phyloP scores from a whole-genome alignment of 2,797 vertebrate species.

The Mareca penelope region DNA sequence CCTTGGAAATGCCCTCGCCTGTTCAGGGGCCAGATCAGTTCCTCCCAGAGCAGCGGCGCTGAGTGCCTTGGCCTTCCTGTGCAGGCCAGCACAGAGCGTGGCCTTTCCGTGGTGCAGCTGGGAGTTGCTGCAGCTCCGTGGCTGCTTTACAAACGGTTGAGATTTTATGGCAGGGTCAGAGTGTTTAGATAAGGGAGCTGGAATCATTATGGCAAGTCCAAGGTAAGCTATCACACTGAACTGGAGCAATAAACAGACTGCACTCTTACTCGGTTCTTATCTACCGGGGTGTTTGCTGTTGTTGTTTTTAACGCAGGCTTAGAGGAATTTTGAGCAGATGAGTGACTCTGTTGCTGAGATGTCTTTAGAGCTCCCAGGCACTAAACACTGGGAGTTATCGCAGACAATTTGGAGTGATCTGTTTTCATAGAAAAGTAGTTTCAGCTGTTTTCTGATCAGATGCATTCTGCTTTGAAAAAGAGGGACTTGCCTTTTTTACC shows the following conservation, averaged over 20 bases:
- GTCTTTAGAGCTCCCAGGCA: not conserved
- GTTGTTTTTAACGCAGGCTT: not conserved
- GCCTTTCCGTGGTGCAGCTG: not conserved
- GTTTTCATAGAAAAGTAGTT: not conserved
- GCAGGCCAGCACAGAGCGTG: not conserved
- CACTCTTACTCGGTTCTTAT: not conserved
- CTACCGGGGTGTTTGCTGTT: not conserved
- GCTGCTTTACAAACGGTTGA: not conserved
- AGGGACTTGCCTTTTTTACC: not conserved
- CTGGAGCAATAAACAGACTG: not conserved
- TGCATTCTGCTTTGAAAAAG: not conserved
- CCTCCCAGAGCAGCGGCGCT: not conserved
- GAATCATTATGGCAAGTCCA: not conserved
- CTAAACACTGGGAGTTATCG: not conserved
- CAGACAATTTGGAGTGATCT: not conserved
- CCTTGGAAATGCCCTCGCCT: not conserved
- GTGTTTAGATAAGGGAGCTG: not conserved
- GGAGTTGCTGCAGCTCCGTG: not conserved
- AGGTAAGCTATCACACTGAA: not conserved
- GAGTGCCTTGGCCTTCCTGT: too few relatives aligned
- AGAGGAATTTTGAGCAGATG: not conserved
- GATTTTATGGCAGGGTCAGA: not conserved
- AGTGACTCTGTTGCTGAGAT: not conserved
- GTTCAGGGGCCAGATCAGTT: not conserved
- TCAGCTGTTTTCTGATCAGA: not conserved